phyloP scores from a whole-genome alignment of 2,888 invertebrate genomes.

The Ecliptopera silaceata region DNA sequence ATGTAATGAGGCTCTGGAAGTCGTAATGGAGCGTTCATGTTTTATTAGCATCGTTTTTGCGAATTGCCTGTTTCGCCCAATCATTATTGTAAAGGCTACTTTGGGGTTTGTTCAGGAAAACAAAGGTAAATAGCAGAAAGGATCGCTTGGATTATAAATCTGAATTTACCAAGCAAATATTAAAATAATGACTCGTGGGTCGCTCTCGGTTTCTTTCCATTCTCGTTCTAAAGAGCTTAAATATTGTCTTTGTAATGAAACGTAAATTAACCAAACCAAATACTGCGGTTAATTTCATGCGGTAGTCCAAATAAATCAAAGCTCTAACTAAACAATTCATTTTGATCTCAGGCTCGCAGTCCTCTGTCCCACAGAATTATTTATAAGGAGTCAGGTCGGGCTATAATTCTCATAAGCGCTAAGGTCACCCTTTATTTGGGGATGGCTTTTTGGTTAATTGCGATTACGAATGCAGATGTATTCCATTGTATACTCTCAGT shows the following conservation, averaged over 20 bases:
- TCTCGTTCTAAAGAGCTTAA: no score
- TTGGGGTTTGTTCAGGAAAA: slow-evolving; percentile 35
- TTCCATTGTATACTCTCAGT: slow-evolving; percentile 1
- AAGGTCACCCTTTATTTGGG: slow-evolving; percentile 32
- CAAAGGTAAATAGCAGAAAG: slow-evolving; percentile 43
- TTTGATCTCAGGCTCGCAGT: slow-evolving; percentile 42
- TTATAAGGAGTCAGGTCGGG: slow-evolving; percentile 48
- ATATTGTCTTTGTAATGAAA: slow-evolving; percentile 23
- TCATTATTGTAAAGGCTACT: slow-evolving; percentile 40
- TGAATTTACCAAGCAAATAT: not conserved
- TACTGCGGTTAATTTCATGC: no score
- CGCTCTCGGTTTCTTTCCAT: not conserved
- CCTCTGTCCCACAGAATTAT: slow-evolving; percentile 54
- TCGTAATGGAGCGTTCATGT: slow-evolving; percentile 14
- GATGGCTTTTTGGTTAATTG: slow-evolving; percentile 27
- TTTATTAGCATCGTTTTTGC: slow-evolving; percentile 15
- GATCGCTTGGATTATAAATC: slow-evolving; percentile 18
- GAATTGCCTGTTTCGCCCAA: slow-evolving; percentile 22
- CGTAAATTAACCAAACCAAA: slow-evolving; percentile 33
- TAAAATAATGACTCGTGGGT: not conserved
- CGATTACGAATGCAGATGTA: slow-evolving; percentile 5
- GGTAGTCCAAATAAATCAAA: slow-evolving; percentile 44
- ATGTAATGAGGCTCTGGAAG: not conserved
- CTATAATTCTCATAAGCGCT: slow-evolving; percentile 37
- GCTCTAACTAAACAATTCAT: slow-evolving; percentile 57